Conservation (phyloP, 2,113 vertebrate species). For the Meleagris gallopavo region DNA sequence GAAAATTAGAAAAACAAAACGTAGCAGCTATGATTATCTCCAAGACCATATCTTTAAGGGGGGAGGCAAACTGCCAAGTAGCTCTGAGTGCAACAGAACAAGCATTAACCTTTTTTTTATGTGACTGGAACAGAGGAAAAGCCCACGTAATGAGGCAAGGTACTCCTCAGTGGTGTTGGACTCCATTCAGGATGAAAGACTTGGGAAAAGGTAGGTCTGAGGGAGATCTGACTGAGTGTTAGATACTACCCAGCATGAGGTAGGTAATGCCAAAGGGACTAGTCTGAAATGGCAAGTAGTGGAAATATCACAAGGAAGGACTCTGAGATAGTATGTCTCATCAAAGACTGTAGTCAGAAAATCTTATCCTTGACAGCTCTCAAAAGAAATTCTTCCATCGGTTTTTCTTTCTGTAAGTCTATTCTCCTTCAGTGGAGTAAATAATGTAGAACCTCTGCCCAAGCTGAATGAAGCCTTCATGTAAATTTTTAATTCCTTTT, state of each 20-base stretch:
- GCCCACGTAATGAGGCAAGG: not conserved
- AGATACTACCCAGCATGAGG: not conserved
- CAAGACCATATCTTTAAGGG: not conserved
- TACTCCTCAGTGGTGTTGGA: not conserved
- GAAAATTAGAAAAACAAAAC: not conserved
- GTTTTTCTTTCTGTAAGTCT: not conserved
- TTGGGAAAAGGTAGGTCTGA: not conserved
- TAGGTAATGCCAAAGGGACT: not conserved
- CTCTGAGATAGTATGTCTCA: not conserved
- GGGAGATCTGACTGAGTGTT: not conserved
- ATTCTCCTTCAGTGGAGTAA: not conserved
- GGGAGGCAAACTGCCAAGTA: not conserved
- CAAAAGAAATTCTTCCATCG: not conserved
- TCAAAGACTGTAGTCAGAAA: not conserved
- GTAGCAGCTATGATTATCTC: not conserved
- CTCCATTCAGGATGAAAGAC: slow-evolving; percentile 3
- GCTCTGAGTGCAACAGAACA: not conserved
- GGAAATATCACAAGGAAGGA: not conserved
- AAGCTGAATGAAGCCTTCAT: not conserved
- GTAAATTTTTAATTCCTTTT: not conserved
- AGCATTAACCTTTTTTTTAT: not conserved
- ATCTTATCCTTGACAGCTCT: not conserved
- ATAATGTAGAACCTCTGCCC: not conserved
- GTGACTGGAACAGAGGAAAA: not conserved
- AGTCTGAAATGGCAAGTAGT: not conserved